Evolutionary conservation across 2,888 invertebrate species (phyloP).

Genomic region (Himalopsyche tibetana): DNA sequence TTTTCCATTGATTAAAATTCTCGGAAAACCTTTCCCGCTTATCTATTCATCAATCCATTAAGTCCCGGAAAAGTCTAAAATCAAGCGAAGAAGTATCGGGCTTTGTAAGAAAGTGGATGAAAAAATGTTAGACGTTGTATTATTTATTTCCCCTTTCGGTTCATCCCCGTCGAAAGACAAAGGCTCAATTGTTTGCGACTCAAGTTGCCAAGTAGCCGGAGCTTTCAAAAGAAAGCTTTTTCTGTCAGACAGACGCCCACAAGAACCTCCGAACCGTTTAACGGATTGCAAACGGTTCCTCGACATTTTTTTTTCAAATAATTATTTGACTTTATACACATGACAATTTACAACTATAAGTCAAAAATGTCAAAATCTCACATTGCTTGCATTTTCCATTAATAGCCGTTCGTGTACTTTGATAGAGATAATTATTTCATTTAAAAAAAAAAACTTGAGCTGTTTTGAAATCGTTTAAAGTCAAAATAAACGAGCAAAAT

Average conservation of each 20-base stretch:
- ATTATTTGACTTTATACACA: no score
- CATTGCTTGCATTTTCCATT: no score
- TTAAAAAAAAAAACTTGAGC: no score
- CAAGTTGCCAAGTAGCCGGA: conserved; percentile 31
- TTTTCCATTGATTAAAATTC: not conserved
- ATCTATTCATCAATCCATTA: conserved; percentile 30
- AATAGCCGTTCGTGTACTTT: no score
- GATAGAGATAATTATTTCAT: no score
- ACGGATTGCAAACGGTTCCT: not conserved
- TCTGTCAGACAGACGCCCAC: conserved; percentile 34
- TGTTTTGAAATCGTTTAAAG: no score
- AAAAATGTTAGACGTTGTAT: conserved; percentile 30
- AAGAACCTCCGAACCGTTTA: not conserved
- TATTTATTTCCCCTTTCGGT: conserved; percentile 30
- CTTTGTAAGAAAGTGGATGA: conserved; percentile 22
- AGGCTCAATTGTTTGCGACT: conserved; percentile 31
- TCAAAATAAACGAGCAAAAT: no score
- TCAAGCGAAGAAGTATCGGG: conserved; percentile 22
- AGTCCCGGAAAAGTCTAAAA: conserved; percentile 7
- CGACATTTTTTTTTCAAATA: not conserved
- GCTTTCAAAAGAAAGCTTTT: conserved; percentile 30
- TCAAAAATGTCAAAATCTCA: no score
- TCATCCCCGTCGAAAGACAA: conserved; percentile 30
- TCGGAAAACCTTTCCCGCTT: conserved; percentile 1
- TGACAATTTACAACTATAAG: no score